These are phyloP conservation scores for Psix sp. DNA, from an alignment of 1,140 invertebrate genomes.

Conservation along the genomic window DNA sequence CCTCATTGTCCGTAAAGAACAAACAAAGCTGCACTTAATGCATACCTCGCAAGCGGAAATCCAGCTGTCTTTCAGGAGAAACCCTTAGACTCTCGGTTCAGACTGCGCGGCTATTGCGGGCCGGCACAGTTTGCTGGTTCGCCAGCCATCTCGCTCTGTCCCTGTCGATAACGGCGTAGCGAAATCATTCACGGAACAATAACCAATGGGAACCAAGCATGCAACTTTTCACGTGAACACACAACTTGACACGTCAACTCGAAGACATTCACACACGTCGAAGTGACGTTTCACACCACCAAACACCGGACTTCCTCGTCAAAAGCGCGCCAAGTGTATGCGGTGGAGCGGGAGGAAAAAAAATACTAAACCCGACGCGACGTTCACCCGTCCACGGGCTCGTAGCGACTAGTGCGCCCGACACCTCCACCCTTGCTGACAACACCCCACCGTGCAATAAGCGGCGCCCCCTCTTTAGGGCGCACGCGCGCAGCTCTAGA, in stretches of 20 bases:
- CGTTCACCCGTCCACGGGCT: constrained; percentile 18
- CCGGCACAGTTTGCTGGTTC: constrained; percentile 4
- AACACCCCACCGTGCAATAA: constrained; percentile 55
- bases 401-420: constrained; percentile 49
- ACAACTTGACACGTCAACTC: not conserved
- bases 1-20: too few species aligned
- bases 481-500: constrained; percentile 58
- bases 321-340: constrained; percentile 38
- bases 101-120: constrained; percentile 5
- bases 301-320: not conserved
- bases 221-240: constrained; percentile 14
- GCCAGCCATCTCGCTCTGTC: constrained; percentile 4
- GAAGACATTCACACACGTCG: not conserved
- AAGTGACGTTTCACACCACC: not conserved
- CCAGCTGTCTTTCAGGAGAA: not conserved
- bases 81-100: constrained; percentile 5
- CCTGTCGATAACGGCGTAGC: constrained; percentile 22
- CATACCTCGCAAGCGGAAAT: constrained; percentile 11
- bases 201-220: too few species aligned
- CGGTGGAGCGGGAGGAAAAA: not conserved
- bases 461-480: constrained; percentile 17
- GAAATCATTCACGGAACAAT: too few species aligned
- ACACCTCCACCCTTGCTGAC: constrained; percentile 53
- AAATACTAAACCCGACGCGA: too few species aligned
- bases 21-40: not conserved